A percentile compares a stretch with the other conserved stretches of the same genome.
Conservation (phyloP, 1,140 invertebrate species). For the Aphaenogaster rudis region DNA sequence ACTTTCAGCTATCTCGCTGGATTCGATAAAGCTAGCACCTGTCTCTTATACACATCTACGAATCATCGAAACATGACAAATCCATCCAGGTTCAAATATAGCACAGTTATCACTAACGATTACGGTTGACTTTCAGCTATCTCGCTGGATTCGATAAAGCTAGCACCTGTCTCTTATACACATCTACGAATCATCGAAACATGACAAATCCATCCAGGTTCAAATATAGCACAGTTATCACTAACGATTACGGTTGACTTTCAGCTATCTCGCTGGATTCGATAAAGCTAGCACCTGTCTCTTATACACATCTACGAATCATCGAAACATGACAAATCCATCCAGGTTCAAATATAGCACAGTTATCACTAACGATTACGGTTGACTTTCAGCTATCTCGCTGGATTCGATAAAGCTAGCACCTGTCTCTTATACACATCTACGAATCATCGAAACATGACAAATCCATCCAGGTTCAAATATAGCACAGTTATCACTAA, state of each 20-base stretch:
- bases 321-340: not conserved
- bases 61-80: not conserved
- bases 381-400: conserved; percentile 14
- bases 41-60: too few species aligned
- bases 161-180: too few species aligned
- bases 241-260: not conserved
- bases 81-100: conserved; percentile 23
- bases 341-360: conserved; percentile 35
- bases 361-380: conserved; percentile 35
- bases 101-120: conserved; percentile 44
- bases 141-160: conserved; percentile 37
- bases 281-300: too few species aligned
- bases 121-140: conserved; percentile 7
- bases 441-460: not conserved
- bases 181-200: not conserved
- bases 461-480: conserved; percentile 13
- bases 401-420: conserved; percentile 41
- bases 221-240: conserved; percentile 54
- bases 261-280: conserved; percentile 25
- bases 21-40: too few species aligned
- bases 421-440: too few species aligned
- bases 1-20: conserved; percentile 27
- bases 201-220: not conserved
- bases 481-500: conserved; percentile 47
- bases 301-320: too few species aligned